Evolutionary conservation across 2,113 vertebrate species (phyloP), one percentile per base, ranked within the genome.

Genomic region (Tapirus terrestris): DNA sequence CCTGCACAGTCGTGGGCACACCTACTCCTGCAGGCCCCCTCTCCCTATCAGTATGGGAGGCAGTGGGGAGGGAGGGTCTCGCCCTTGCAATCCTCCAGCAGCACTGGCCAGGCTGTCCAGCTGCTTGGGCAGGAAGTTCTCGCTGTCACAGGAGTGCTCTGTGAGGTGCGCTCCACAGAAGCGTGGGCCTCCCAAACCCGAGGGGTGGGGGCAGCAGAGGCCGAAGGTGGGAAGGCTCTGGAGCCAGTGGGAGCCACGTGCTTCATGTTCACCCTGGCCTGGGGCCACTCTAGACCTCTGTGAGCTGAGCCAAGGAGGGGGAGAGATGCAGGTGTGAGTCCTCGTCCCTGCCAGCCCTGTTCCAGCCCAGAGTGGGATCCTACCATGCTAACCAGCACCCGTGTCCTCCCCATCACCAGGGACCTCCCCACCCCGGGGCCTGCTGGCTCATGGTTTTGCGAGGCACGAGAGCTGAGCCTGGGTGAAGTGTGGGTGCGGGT

Each of bases 131-230:
- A 45, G 39, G 45, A 56, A 6, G 23, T 6, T 16, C 61, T 16
- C 1, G 0, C 17, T 0, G 0, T 60, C 27, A 1, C 0, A 0
- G 20, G 70, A 80, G 27, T 8, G 39, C 5, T 29, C 31, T 11
- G 2, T 1, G 2, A 2, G 5, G 21, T 39, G 45, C 1, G 14
- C 5, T 6, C 60, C 53, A 12, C 0, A 5, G 45, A 6, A 17
- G 7, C 6, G 12, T 6, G n/a, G 79, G 23, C 33, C 56, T 31
- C 63, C 45, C 9, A 45, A 43, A 16, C n/a, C 4, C 0, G 18
- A 33, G 31, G 83, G 53, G 3, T 8, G 25, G 21, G 2, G 25
- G 20, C 63, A 36, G 75, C 2, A 1, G 83, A 31, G 58, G 61
- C 27, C 43, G 16, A 8, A 3, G 31, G 45, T 2, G 4, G 58